Evolutionary conservation across 2,797 vertebrate genomes (phyloP).

Genomic region (Peromyscus eremicus): DNA sequence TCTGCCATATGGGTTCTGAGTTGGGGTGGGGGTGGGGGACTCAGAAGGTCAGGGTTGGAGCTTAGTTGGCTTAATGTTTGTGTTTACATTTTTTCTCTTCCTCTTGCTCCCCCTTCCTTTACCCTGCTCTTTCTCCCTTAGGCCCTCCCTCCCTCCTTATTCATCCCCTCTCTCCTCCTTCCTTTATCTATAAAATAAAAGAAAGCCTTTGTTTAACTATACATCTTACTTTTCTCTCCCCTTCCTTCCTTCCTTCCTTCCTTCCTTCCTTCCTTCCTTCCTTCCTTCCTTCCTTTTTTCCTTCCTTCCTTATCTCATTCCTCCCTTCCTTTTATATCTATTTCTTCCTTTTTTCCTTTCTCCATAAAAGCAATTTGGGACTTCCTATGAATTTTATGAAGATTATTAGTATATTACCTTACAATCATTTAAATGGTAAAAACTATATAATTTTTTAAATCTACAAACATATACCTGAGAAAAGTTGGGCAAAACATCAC

Average conservation of each 20-base stretch:
- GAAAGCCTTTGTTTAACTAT: not conserved
- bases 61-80: not conserved
- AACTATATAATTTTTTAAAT: not conserved
- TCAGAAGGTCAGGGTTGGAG: not conserved
- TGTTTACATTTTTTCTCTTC: not conserved
- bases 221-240: not conserved
- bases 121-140: not conserved
- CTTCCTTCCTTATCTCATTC: too few species aligned
- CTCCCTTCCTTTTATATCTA: too few species aligned
- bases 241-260: too few species aligned
- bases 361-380: not conserved
- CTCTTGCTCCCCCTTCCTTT: not conserved
- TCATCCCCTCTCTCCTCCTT: too few species aligned
- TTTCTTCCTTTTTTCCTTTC: not conserved
- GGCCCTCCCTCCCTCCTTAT: not conserved
- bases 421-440: not conserved
- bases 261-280: too few species aligned
- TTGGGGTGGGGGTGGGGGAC: too few species aligned
- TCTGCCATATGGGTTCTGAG: not conserved
- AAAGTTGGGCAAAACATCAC: not conserved
- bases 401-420: not conserved
- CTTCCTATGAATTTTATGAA: not conserved
- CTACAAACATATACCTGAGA: not conserved
- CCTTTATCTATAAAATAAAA: not conserved
- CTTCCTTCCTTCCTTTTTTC: too few species aligned